Evolutionary conservation across 2,113 vertebrate genomes (phyloP).

Genomic region (Jaculus jaculus): DNA sequence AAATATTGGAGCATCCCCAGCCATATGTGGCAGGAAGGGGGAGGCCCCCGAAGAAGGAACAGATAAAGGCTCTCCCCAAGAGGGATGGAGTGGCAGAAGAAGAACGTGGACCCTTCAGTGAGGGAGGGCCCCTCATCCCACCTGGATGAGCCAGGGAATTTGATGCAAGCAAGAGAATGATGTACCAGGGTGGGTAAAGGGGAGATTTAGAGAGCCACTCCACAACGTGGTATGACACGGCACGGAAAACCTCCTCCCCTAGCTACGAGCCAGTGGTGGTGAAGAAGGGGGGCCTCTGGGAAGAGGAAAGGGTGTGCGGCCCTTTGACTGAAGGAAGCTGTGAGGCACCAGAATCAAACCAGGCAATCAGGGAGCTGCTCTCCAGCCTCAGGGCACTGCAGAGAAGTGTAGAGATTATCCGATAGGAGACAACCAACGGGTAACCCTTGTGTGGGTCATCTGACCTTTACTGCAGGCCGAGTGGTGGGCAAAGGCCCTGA

Average conservation of each 20-base stretch:
- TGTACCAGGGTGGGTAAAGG: neutral
- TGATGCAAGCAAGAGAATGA: neutral
- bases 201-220: neutral
- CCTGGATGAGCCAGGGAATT: neutral
- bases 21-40: neutral
- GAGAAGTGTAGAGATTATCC: conserved; percentile 77
- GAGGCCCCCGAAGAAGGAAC: neutral
- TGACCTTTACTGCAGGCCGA: conserved; percentile 76
- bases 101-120: neutral
- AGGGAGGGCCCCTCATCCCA: neutral
- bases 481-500: conserved; percentile 60
- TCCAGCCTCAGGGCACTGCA: conserved; percentile 26
- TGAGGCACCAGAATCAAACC: conserved; percentile 63
- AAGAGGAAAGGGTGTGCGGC: conserved; percentile 49
- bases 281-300: neutral
- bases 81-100: too few relatives aligned
- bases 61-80: neutral
- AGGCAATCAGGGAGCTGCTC: conserved; percentile 68
- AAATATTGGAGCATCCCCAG: neutral
- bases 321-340: conserved; percentile 40
- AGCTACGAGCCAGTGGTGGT: neutral
- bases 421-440: conserved; percentile 67
- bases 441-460: conserved; percentile 76
- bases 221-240: too few relatives aligned
- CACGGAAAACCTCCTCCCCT: neutral